These are phyloP conservation scores for Irena cyanogastra DNA, from an alignment of 2,113 vertebrate species.

Conservation along the genomic window DNA sequence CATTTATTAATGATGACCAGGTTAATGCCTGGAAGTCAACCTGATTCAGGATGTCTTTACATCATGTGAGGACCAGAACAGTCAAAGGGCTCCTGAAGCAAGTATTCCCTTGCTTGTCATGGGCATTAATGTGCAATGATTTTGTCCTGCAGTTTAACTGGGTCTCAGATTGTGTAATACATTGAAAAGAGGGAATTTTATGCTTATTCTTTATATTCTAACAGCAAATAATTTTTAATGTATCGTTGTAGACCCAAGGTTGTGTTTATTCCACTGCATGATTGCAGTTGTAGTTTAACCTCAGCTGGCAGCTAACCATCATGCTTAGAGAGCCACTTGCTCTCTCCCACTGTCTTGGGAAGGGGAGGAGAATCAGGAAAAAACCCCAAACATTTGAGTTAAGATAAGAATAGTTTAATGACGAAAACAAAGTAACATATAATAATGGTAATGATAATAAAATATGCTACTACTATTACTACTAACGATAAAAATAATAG, in stretches of 20 bases:
- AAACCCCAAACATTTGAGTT: background rate
- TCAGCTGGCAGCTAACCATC: background rate
- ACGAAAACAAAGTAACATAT: background rate
- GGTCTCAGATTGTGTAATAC: background rate
- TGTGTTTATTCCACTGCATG: background rate
- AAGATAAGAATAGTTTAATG: background rate
- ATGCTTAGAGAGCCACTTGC: background rate
- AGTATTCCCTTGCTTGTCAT: background rate
- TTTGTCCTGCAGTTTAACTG: background rate
- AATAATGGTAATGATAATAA: background rate
- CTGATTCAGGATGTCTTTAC: background rate
- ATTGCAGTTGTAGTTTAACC: background rate
- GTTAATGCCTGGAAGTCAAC: background rate
- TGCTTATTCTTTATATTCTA: background rate
- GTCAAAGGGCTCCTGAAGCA: background rate
- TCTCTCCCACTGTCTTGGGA: background rate
- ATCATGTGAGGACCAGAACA: background rate
- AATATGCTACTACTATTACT: background rate
- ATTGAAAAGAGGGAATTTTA: background rate
- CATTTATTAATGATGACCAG: background rate
- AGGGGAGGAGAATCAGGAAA: background rate
- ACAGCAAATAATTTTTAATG: background rate
- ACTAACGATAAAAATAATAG: background rate
- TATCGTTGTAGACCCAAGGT: background rate
- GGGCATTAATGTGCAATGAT: background rate